These are phyloP conservation scores for Ypsolopha scabrella DNA, from an alignment of 2,888 invertebrate genomes.

Conservation along the genomic window DNA sequence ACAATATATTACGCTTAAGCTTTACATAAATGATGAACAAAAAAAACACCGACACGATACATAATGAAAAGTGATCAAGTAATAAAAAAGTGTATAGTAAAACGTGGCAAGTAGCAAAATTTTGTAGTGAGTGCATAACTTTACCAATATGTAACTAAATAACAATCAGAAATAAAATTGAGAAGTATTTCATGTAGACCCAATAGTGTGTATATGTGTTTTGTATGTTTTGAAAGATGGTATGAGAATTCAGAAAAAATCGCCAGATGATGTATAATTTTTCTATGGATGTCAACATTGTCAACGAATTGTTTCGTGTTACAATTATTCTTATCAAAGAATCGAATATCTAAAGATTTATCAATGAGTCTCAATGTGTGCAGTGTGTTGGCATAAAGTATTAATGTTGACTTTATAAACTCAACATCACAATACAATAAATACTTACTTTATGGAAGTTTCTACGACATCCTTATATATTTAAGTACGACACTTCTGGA, in stretches of 20 bases:
- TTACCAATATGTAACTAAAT: constrained; percentile 32
- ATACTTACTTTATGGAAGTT: constrained; percentile 1
- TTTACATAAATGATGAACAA: constrained; percentile 7
- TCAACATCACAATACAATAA: constrained; percentile 1
- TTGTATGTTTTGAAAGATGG: constrained; percentile 17
- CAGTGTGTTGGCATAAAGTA: constrained; percentile 59
- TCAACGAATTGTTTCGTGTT: not conserved
- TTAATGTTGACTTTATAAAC: constrained; percentile 3
- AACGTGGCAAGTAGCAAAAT: constrained; percentile 22
- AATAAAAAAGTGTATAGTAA: constrained; percentile 10
- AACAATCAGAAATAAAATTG: constrained; percentile 16
- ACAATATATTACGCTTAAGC: constrained; percentile 7
- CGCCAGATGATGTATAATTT: not conserved
- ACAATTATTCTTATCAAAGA: too few relatives aligned
- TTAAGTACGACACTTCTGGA: constrained; percentile 51
- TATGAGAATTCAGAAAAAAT: not conserved
- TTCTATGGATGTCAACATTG: constrained; percentile 15
- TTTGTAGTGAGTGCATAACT: constrained; percentile 18
- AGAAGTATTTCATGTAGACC: constrained; percentile 41
- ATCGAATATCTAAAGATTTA: not conserved
- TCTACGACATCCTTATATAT: constrained; percentile 39
- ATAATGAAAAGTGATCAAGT: constrained; percentile 4
- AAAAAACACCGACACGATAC: constrained; percentile 3
- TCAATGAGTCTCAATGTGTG: constrained; percentile 39
- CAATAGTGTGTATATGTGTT: constrained; percentile 46